A percentile compares a stretch with the other conserved stretches of the same genome.
These are phyloP conservation scores for Microctonus aethiopoides DNA, from an alignment of 2,888 invertebrate genomes.

Conservation along the genomic window DNA sequence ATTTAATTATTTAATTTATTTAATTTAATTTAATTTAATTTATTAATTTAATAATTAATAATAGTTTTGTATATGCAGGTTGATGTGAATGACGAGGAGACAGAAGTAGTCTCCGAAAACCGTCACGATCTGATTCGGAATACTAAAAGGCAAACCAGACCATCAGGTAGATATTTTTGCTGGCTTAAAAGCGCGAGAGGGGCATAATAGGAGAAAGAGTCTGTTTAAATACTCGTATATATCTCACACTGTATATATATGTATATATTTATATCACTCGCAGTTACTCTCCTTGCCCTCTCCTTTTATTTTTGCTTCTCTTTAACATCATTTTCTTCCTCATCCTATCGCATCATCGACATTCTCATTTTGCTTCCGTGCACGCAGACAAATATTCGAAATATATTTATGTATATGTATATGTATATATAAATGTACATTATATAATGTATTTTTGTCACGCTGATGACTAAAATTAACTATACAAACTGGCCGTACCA, in stretches of 20 bases:
- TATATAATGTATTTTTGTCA: not conserved
- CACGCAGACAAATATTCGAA: not conserved
- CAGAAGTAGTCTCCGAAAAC: conserved; percentile 13
- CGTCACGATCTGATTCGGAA: conserved; percentile 19
- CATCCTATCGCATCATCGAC: not conserved
- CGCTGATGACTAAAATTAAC: not conserved
- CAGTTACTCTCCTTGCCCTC: not conserved
- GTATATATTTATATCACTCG: no score
- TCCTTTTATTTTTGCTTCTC: not conserved
- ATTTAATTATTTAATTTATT: no score
- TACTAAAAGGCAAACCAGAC: conserved; percentile 20
- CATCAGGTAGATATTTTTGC: conserved; percentile 29
- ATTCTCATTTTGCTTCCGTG: conserved; percentile 2
- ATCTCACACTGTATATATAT: no score
- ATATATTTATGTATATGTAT: not conserved
- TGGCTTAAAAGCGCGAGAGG: conserved; percentile 22
- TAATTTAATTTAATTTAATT: no score
- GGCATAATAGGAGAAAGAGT: conserved; percentile 1
- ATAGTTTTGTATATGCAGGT: no score
- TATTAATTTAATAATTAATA: no score
- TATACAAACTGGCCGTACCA: not conserved
- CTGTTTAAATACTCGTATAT: not conserved
- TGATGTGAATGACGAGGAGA: conserved; percentile 12
- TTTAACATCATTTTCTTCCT: conserved; percentile 6
- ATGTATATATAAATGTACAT: not conserved